Evolutionary conservation across 2,888 invertebrate species (phyloP).

Genomic region (Ferrisia virgata): DNA sequence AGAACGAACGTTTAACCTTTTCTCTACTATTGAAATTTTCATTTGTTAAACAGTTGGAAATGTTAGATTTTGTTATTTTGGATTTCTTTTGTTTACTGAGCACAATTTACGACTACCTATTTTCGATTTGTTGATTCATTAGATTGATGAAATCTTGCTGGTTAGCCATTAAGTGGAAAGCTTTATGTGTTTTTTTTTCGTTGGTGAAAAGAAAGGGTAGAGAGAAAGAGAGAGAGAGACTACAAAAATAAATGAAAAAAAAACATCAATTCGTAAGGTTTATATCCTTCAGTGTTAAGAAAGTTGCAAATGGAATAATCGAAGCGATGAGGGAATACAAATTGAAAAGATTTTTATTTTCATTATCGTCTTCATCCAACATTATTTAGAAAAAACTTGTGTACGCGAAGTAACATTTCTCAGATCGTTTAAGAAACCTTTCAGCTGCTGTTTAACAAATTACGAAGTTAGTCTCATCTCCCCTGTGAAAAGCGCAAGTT

Average conservation of each 20-base stretch:
- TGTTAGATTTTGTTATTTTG: background rate
- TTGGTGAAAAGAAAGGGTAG: too few relatives aligned
- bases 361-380: background rate
- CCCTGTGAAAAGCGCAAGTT: conserved; percentile 6
- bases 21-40: background rate
- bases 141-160: background rate
- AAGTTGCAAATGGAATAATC: conserved; percentile 7
- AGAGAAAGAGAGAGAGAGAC: background rate
- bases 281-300: background rate
- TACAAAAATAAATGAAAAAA: background rate
- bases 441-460: conserved; percentile 28
- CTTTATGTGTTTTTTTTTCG: background rate
- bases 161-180: background rate
- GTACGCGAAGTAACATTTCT: conserved; percentile 18
- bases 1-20: too few relatives aligned
- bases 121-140: background rate
- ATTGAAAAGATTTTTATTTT: conserved; percentile 30
- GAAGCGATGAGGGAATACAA: conserved; percentile 16
- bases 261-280: background rate
- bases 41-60: background rate
- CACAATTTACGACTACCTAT: background rate
- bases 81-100: background rate
- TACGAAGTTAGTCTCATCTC: conserved; percentile 26
- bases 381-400: conserved; percentile 13
- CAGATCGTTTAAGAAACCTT: conserved; percentile 26